Percentiles rank a stretch among this genome's conserved stretches.
These are phyloP conservation scores for Vicugna pacos DNA, from an alignment of 2,113 vertebrate species.

Conservation along the genomic window DNA sequence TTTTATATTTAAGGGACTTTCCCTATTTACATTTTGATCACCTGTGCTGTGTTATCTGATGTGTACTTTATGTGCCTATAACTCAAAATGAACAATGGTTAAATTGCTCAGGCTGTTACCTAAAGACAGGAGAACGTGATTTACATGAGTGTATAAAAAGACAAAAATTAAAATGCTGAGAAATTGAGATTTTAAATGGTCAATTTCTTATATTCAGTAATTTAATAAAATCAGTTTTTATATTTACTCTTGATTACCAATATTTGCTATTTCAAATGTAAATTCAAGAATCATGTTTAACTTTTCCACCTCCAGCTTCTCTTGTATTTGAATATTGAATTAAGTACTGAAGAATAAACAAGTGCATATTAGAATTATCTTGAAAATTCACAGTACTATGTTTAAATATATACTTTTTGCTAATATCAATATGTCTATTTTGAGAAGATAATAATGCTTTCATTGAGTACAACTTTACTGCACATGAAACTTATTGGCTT, in stretches of 20 bases:
- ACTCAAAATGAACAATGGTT: constrained; percentile 46
- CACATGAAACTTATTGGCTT: neutral
- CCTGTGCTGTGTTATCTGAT: neutral
- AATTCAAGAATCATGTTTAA: neutral
- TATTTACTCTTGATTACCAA: neutral
- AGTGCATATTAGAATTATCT: neutral
- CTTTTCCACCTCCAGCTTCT: neutral
- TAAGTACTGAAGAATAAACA: neutral
- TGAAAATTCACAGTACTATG: neutral
- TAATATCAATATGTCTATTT: neutral
- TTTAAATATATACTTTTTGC: neutral
- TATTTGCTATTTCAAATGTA: constrained; percentile 32
- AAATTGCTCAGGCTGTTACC: constrained; percentile 49
- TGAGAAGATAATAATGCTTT: neutral
- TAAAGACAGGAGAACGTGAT: constrained; percentile 30
- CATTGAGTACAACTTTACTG: neutral
- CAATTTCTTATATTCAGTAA: neutral
- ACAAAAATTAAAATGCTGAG: constrained; percentile 56
- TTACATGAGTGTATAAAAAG: constrained; percentile 13
- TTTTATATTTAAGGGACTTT: constrained; percentile 32
- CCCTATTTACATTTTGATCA: constrained; percentile 53
- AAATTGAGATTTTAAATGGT: constrained; percentile 28
- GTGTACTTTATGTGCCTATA: constrained; percentile 58
- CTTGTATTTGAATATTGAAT: neutral
- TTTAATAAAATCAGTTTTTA: neutral